Conservation (phyloP, 2,888 invertebrate genomes). For the Leucozona laternaria region DNA sequence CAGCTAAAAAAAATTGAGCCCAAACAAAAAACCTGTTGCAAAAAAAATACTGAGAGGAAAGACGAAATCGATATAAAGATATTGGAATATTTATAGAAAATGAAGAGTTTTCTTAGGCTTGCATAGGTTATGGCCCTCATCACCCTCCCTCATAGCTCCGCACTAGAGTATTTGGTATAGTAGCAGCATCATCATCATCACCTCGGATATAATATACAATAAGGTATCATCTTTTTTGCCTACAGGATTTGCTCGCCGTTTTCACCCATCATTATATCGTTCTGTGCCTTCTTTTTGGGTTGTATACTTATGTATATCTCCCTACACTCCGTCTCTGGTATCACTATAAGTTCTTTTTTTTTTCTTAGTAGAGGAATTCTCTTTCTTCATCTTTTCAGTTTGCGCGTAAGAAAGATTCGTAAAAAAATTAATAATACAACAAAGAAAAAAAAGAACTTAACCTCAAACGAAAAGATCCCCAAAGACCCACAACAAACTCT, state of each 20-base stretch:
- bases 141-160: background rate
- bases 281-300: constrained; percentile 43
- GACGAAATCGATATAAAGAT: too few species aligned
- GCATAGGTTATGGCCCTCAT: background rate
- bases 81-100: too few species aligned
- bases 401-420: constrained; percentile 43
- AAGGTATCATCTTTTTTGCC: constrained; percentile 9
- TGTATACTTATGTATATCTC: background rate
- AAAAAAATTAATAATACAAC: constrained; percentile 43
- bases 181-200: constrained; percentile 64
- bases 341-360: background rate
- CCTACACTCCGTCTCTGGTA: background rate
- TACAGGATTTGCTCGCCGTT: constrained; percentile 64
- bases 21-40: too few species aligned
- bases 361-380: constrained; percentile 55
- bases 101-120: too few species aligned
- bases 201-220: constrained; percentile 40
- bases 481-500: constrained; percentile 45
- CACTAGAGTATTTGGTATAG: constrained; percentile 7
- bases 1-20: too few species aligned
- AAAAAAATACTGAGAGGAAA: too few species aligned
- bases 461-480: constrained; percentile 48
- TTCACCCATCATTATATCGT: constrained; percentile 72
- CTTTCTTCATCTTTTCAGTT: constrained; percentile 65
- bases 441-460: constrained; percentile 63